Evolutionary conservation across 2,797 vertebrate genomes (phyloP).

Genomic region (Anguilla megastoma): DNA sequence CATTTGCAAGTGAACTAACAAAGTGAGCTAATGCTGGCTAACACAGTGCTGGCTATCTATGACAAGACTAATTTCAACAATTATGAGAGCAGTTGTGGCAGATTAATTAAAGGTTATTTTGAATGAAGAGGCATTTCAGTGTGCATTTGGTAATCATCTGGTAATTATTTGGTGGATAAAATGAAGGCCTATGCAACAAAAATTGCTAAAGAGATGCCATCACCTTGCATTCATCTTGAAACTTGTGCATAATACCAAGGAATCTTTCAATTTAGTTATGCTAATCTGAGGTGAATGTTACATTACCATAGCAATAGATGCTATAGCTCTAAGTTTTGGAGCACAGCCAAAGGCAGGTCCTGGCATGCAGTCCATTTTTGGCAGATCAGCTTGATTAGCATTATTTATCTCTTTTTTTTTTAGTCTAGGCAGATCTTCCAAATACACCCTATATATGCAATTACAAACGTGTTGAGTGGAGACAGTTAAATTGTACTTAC

Average conservation of each 20-base stretch:
- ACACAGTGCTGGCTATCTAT: background rate
- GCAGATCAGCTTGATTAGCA: background rate
- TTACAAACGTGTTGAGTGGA: background rate
- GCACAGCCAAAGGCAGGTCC: background rate
- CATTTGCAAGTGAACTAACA: no score
- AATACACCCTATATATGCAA: background rate
- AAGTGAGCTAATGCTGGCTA: no score
- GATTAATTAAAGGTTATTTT: background rate
- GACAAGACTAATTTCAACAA: background rate
- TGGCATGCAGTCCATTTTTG: background rate
- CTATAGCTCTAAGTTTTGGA: background rate
- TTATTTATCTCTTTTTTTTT: background rate
- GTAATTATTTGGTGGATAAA: background rate
- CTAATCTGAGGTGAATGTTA: background rate
- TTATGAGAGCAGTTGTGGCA: background rate
- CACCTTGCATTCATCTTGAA: background rate
- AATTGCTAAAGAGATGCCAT: background rate
- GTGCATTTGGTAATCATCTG: no score
- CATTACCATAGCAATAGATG: constrained; percentile 11
- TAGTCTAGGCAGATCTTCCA: background rate
- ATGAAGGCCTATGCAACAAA: background rate
- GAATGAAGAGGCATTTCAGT: no score
- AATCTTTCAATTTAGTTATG: background rate
- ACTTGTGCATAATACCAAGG: background rate
- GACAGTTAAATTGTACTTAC: background rate